Conservation (phyloP, 1,140 invertebrate species). For the Calephelis nemesis region DNA sequence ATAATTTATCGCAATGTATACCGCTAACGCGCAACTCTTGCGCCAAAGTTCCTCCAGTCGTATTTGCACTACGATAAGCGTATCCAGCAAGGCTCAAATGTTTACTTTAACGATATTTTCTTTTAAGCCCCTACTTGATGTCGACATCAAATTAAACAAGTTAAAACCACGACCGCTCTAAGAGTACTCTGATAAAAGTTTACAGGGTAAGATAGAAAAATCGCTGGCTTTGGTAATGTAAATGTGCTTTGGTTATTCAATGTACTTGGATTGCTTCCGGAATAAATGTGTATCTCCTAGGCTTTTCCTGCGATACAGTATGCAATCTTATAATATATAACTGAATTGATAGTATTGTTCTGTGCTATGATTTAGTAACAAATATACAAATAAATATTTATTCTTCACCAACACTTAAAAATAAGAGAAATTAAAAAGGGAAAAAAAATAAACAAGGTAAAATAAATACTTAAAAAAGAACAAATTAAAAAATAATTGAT, state of each 20-base stretch:
- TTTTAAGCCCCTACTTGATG: conserved; percentile 58
- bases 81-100: conserved; percentile 58
- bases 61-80: conserved; percentile 68
- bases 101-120: conserved; percentile 71
- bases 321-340: not conserved
- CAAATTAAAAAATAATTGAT: too few species aligned
- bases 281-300: not conserved
- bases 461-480: too few species aligned
- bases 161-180: conserved; percentile 57
- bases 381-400: too few species aligned
- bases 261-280: not conserved
- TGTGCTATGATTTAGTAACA: too few species aligned
- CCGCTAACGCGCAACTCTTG: conserved; percentile 39
- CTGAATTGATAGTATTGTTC: not conserved
- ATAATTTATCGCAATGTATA: conserved; percentile 16
- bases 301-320: not conserved
- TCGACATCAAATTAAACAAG: conserved; percentile 71
- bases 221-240: conserved; percentile 31
- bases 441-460: too few species aligned
- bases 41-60: conserved; percentile 41
- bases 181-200: conserved; percentile 57
- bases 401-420: too few species aligned
- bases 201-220: conserved; percentile 45
- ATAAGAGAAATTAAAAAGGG: too few species aligned
- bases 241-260: conserved; percentile 23